phyloP scores from a whole-genome alignment of 2,888 invertebrate genomes.

The Eledona agricola region DNA sequence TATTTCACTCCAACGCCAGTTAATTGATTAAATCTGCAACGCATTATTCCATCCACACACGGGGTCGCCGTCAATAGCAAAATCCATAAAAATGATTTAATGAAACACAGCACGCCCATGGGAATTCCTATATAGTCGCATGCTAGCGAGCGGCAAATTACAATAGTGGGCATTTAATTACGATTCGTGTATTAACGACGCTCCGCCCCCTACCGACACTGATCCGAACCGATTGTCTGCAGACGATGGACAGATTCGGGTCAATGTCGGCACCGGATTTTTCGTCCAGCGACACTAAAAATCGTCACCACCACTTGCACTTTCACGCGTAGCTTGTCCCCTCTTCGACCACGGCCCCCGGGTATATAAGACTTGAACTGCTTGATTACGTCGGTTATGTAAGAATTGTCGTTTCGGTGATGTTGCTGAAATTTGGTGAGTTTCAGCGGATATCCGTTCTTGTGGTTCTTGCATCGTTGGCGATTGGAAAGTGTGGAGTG shows the following conservation, averaged over 20 bases:
- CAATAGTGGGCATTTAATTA: neutral
- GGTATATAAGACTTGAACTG: slow-evolving; percentile 24
- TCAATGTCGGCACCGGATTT: slow-evolving; percentile 30
- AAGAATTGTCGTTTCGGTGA: slow-evolving; percentile 18
- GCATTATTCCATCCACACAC: slow-evolving; percentile 14
- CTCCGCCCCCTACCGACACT: slow-evolving; percentile 2
- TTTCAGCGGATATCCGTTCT: slow-evolving; percentile 3
- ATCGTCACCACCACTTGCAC: slow-evolving; percentile 10
- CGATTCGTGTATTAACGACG: no score
- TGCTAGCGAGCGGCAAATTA: slow-evolving; percentile 15
- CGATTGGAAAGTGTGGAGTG: slow-evolving; percentile 13
- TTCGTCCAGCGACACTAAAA: slow-evolving; percentile 5
- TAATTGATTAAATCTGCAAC: slow-evolving; percentile 15
- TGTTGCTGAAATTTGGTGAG: slow-evolving; percentile 23
- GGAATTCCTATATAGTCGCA: slow-evolving; percentile 23
- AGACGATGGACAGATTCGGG: slow-evolving; percentile 33
- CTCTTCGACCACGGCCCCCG: neutral
- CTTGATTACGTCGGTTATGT: slow-evolving; percentile 29
- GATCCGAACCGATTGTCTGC: slow-evolving; percentile 6
- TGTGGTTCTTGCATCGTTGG: slow-evolving; percentile 1
- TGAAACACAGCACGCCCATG: slow-evolving; percentile 18
- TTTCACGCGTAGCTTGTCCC: slow-evolving; percentile 26
- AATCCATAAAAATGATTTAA: slow-evolving; percentile 3
- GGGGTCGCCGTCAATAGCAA: slow-evolving; percentile 16
- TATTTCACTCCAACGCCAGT: no score